phyloP scores from a whole-genome alignment of 2,888 invertebrate species.

The Spodoptera littoralis region DNA sequence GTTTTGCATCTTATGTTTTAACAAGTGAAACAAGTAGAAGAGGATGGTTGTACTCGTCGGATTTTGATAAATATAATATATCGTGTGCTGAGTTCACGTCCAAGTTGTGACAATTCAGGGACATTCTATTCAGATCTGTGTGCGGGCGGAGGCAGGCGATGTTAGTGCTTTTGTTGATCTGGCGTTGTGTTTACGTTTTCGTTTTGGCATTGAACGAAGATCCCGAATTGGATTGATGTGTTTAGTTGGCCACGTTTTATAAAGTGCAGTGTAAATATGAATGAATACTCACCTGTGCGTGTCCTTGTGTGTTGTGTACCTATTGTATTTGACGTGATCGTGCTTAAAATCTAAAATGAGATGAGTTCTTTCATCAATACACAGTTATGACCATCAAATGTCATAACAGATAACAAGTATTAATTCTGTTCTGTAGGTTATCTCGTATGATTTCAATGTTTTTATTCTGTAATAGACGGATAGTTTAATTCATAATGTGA shows the following conservation, averaged over 20 bases:
- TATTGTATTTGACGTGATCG: conserved; percentile 11
- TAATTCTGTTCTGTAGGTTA: too few species aligned
- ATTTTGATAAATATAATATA: conserved; percentile 68
- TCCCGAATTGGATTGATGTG: conserved; percentile 81
- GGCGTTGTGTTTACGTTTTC: conserved; percentile 83
- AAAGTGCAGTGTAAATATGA: conserved; percentile 72
- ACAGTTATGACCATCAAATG: too few species aligned
- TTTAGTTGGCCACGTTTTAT: conserved; percentile 73
- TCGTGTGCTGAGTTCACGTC: conserved; percentile 64
- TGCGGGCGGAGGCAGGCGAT: conserved; percentile 66
- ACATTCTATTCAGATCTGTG: conserved; percentile 68
- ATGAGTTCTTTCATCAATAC: too few species aligned
- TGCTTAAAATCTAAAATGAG: conserved; percentile 5
- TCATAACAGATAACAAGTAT: too few species aligned
- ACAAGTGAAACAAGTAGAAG: conserved; percentile 64
- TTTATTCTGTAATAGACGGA: too few species aligned
- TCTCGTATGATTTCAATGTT: too few species aligned
- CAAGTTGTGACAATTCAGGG: conserved; percentile 70
- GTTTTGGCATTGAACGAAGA: conserved; percentile 82
- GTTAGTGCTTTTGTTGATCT: conserved; percentile 78
- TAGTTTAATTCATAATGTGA: too few species aligned
- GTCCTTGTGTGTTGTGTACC: conserved; percentile 39
- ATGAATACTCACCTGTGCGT: conserved; percentile 62
- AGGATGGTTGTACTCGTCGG: conserved; percentile 55
- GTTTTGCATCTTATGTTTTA: conserved; percentile 61